These are phyloP conservation scores for Stratiomys singularior DNA, from an alignment of 2,888 invertebrate genomes.

Conservation along the genomic window DNA sequence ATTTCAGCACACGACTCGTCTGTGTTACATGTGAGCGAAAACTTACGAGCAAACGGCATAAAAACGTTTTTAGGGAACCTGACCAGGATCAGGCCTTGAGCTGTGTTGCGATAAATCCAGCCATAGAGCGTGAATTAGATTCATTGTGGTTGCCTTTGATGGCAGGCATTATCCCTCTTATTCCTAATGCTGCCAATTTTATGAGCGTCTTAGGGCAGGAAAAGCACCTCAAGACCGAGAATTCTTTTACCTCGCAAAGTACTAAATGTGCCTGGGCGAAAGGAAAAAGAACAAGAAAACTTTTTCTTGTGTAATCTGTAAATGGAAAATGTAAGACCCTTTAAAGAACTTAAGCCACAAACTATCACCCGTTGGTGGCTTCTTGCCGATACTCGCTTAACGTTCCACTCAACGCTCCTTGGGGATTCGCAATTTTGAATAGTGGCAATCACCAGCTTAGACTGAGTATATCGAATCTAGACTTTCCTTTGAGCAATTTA, in stretches of 20 bases:
- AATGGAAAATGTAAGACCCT: constrained; percentile 43
- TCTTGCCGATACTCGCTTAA: neutral
- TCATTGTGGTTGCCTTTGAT: constrained; percentile 48
- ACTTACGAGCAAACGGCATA: constrained; percentile 34
- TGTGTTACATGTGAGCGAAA: neutral
- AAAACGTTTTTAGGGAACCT: constrained; percentile 30
- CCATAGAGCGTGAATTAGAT: constrained; percentile 52
- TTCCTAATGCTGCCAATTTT: constrained; percentile 49
- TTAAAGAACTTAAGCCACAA: constrained; percentile 42
- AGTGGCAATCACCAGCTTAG: constrained; percentile 38
- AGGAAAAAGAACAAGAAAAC: neutral
- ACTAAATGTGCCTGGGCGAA: constrained; percentile 15
- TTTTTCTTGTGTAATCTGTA: constrained; percentile 45
- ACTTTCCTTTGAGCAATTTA: constrained; percentile 37
- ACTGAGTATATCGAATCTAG: neutral
- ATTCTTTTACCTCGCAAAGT: constrained; percentile 37
- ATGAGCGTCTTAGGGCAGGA: constrained; percentile 36
- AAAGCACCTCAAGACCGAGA: constrained; percentile 16
- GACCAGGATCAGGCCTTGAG: constrained; percentile 13
- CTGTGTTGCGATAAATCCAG: constrained; percentile 47
- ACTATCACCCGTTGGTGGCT: constrained; percentile 25
- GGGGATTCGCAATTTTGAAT: constrained; percentile 33
- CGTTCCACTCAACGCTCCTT: neutral
- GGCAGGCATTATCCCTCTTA: constrained; percentile 49
- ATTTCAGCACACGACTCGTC: neutral